phyloP scores from a whole-genome alignment of 1,140 invertebrate genomes.

The Yoshiicerus persimilis region DNA sequence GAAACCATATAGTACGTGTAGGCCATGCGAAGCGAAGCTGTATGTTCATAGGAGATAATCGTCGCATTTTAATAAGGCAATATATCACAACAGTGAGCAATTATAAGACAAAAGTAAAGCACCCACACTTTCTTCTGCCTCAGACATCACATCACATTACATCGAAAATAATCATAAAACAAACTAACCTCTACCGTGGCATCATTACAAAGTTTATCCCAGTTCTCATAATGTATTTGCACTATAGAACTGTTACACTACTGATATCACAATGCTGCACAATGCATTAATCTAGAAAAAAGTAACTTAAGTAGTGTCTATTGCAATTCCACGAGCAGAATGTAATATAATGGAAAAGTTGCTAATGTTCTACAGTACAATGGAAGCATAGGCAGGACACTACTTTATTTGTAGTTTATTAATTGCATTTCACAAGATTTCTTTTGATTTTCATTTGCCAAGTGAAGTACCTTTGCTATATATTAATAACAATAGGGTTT shows the following conservation, averaged over 20 bases:
- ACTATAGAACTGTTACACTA: neutral
- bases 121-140: conserved; percentile 1
- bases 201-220: neutral
- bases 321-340: neutral
- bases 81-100: neutral
- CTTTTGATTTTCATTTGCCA: neutral
- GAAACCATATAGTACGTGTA: neutral
- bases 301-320: too few relatives aligned
- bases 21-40: neutral
- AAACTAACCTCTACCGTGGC: neutral
- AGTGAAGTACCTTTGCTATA: too few relatives aligned
- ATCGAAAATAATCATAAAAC: neutral
- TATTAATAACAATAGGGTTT: neutral
- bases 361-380: too few relatives aligned
- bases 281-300: neutral
- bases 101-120: neutral
- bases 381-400: too few relatives aligned
- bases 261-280: neutral
- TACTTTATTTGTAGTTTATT: neutral
- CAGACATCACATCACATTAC: neutral
- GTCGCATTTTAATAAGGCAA: neutral
- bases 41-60: neutral
- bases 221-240: neutral
- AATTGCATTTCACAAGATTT: conserved; percentile 11
- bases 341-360: neutral